Evolutionary conservation across 2,888 invertebrate genomes (phyloP).

Genomic region (Hesperia comma): DNA sequence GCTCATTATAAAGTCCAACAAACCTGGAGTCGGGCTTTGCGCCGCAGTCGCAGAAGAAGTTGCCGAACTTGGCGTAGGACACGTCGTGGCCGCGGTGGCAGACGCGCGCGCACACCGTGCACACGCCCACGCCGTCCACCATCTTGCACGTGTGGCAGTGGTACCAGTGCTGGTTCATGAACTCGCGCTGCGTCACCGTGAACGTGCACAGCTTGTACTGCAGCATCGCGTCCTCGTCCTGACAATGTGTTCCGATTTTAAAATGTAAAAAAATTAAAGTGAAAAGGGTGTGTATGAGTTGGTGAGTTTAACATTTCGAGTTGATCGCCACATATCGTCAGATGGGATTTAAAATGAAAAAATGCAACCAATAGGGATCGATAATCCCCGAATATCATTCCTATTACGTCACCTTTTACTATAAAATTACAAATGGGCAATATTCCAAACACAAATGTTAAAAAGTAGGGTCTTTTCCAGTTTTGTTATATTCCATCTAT

Average conservation of each 20-base stretch:
- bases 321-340: no score
- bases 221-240: slow-evolving; percentile 93
- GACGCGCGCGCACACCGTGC: slow-evolving; percentile 98
- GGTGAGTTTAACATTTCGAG: no score
- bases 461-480: no score
- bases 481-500: no score
- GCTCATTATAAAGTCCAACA: neutral
- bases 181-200: slow-evolving; percentile 98
- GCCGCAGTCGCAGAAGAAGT: slow-evolving; percentile 99
- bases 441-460: no score
- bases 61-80: slow-evolving; percentile 98
- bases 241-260: slow-evolving; percentile 30
- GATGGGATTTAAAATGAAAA: no score
- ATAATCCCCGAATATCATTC: no score
- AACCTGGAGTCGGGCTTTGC: slow-evolving; percentile 92
- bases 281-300: no score
- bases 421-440: no score
- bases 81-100: slow-evolving; percentile 98
- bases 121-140: slow-evolving; percentile 99
- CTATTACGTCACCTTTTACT: no score
- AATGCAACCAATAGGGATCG: no score
- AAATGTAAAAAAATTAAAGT: no score
- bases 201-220: slow-evolving; percentile 97
- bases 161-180: slow-evolving; percentile 99
- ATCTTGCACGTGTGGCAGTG: slow-evolving; percentile 99